Evolutionary conservation across 2,797 vertebrate species (phyloP).

Genomic region (Triplophysa bombifrons): DNA sequence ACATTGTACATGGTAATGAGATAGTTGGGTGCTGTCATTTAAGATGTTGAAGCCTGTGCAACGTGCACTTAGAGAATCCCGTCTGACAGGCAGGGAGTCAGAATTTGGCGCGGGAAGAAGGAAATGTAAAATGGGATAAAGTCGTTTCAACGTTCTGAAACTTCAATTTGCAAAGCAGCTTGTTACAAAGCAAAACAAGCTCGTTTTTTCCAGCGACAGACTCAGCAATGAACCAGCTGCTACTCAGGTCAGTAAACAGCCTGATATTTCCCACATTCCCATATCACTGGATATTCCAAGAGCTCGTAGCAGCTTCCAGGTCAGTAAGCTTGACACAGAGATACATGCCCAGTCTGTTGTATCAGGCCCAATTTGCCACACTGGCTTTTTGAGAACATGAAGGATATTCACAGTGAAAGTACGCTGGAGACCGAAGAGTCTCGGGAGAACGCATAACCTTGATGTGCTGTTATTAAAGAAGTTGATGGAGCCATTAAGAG

Average conservation of each 20-base stretch:
- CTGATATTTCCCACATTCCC: constrained; percentile 32
- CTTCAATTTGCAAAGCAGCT: background rate
- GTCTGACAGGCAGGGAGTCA: constrained; percentile 12
- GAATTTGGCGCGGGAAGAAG: background rate
- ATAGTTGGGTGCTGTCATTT: constrained; percentile 43
- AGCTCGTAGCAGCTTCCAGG: constrained; percentile 43
- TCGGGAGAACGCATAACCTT: constrained; percentile 32
- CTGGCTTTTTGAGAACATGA: constrained; percentile 21
- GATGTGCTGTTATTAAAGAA: constrained; percentile 43
- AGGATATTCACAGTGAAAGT: background rate
- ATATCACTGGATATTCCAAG: constrained; percentile 32
- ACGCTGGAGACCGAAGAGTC: constrained; percentile 16
- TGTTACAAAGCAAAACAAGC: constrained; percentile 11
- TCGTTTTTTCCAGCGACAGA: constrained; percentile 27
- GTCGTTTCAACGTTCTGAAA: background rate
- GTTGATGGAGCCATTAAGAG: constrained; percentile 62
- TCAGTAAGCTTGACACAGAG: constrained; percentile 41
- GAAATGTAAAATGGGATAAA: constrained; percentile 13
- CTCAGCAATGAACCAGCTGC: constrained; percentile 30
- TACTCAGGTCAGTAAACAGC: constrained; percentile 31
- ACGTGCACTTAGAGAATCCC: constrained; percentile 4
- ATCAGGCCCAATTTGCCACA: constrained; percentile 23
- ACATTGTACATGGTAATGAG: constrained; percentile 46
- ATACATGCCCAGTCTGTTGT: constrained; percentile 37
- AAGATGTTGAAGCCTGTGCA: constrained; percentile 13